Conservation (phyloP, 2,888 invertebrate species). For the Clusia tigrina region DNA sequence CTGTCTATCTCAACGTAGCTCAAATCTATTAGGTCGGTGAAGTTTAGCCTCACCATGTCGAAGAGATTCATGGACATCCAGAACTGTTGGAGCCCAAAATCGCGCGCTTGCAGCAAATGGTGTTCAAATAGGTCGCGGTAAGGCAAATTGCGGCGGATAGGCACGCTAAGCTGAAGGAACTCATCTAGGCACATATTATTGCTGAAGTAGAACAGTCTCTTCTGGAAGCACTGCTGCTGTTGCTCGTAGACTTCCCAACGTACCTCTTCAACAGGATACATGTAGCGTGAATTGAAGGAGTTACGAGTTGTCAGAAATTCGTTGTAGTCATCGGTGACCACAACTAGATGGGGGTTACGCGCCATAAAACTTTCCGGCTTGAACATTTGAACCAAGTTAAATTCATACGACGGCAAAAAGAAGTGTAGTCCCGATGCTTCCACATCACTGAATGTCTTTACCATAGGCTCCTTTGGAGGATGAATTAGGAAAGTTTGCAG, state of each 20-base stretch:
- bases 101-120: constrained; percentile 31
- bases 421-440: constrained; percentile 3
- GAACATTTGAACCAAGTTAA: background rate
- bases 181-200: constrained; percentile 32
- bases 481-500: constrained; percentile 39
- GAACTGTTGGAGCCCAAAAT: background rate
- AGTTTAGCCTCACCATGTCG: constrained; percentile 21
- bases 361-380: background rate
- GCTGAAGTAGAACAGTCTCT: constrained; percentile 37
- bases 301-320: constrained; percentile 22
- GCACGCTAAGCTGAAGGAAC: constrained; percentile 26
- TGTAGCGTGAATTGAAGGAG: constrained; percentile 34
- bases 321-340: background rate
- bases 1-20: too few relatives aligned
- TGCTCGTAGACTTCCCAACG: constrained; percentile 39
- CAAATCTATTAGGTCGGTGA: constrained; percentile 4
- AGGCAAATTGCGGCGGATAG: constrained; percentile 35
- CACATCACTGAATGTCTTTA: background rate
- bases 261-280: constrained; percentile 30
- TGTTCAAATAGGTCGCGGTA: constrained; percentile 39
- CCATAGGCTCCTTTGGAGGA: constrained; percentile 27
- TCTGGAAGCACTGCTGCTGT: constrained; percentile 39
- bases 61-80: background rate
- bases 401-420: background rate
- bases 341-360: background rate